Percentiles rank a stretch among this genome's conserved stretches.
Conservation (phyloP, 2,797 vertebrate species). For the Scyliorhinus canicula region DNA sequence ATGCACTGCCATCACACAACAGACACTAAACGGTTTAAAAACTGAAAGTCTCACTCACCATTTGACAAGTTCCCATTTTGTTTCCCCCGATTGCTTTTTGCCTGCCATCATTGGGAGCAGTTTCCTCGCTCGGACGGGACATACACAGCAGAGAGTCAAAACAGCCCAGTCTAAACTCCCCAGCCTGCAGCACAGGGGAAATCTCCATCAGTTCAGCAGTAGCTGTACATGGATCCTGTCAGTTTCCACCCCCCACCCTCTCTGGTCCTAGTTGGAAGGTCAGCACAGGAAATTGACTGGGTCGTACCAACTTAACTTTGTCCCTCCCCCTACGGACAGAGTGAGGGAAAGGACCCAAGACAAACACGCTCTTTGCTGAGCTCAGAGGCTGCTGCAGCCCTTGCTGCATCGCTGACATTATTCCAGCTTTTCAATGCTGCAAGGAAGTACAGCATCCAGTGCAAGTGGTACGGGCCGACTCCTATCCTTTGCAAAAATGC, state of each 20-base stretch:
- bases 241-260: too few relatives aligned
- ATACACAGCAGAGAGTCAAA: neutral
- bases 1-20: neutral
- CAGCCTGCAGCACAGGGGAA: neutral
- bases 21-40: neutral
- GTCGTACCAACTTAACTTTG: neutral
- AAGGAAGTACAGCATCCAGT: neutral
- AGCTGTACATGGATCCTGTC: neutral
- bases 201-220: neutral
- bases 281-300: conserved; percentile 8
- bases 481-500: neutral
- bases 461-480: neutral
- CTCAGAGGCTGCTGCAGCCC: neutral
- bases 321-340: neutral
- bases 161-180: neutral
- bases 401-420: neutral
- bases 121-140: neutral
- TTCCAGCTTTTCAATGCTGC: neutral
- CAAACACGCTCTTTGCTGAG: neutral
- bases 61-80: conserved; percentile 60
- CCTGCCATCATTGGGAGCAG: conserved; percentile 48
- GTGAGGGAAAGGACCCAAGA: neutral
- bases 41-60: conserved; percentile 50
- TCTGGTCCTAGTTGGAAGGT: neutral
- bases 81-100: conserved; percentile 53